phyloP scores from a whole-genome alignment of 2,888 invertebrate genomes.

The Stenodema calcarata region DNA sequence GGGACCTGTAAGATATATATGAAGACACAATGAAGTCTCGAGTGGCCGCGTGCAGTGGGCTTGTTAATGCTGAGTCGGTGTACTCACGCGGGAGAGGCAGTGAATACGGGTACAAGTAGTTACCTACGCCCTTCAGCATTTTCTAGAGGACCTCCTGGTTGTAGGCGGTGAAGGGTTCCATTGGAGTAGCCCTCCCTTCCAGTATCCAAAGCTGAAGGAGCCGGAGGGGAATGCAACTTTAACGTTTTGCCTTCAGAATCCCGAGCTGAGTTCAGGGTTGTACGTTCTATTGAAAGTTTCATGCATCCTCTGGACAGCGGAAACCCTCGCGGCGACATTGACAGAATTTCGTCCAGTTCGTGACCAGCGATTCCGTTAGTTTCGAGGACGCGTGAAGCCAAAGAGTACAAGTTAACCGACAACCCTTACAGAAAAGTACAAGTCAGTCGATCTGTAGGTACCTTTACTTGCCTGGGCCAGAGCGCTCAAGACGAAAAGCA shows the following conservation, averaged over 20 bases:
- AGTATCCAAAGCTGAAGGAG: background rate
- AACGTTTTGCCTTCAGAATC: background rate
- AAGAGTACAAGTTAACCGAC: too few relatives aligned
- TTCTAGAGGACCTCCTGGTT: background rate
- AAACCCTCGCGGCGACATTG: too few relatives aligned
- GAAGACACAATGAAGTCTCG: constrained; percentile 44
- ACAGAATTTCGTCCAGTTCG: too few relatives aligned
- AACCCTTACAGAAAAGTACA: too few relatives aligned
- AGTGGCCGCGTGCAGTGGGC: constrained; percentile 42
- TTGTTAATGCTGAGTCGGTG: constrained; percentile 48
- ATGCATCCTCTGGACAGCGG: background rate
- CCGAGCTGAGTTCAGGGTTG: background rate
- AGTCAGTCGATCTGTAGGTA: too few relatives aligned
- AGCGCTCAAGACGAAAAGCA: too few relatives aligned
- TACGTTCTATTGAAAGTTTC: background rate
- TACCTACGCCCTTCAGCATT: constrained; percentile 11
- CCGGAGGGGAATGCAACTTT: background rate
- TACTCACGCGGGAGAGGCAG: constrained; percentile 22
- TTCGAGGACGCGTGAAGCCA: too few relatives aligned
- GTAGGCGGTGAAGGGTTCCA: background rate
- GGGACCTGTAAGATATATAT: constrained; percentile 39
- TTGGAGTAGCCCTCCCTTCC: background rate
- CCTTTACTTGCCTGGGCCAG: too few relatives aligned
- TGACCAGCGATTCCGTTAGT: too few relatives aligned
- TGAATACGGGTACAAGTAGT: constrained; percentile 34